These are phyloP conservation scores for Bryconaethiops microstoma DNA, from an alignment of 2,797 vertebrate species.

Conservation along the genomic window DNA sequence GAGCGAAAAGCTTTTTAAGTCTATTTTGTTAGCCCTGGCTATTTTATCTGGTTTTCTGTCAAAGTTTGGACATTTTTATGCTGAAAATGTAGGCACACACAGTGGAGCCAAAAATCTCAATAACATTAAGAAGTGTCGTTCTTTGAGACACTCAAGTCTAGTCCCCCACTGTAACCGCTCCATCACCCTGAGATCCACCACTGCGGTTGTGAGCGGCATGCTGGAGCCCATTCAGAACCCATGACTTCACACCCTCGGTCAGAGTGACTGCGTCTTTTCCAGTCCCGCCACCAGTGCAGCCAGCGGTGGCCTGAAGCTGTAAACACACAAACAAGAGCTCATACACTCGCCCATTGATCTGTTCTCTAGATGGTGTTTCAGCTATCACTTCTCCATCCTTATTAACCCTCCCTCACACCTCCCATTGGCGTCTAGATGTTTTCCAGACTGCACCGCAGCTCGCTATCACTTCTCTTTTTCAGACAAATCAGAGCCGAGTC, in stretches of 20 bases:
- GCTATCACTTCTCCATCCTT: neutral
- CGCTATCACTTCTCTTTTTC: slow-evolving; percentile 42
- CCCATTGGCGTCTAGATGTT: slow-evolving; percentile 1
- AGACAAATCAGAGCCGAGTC: slow-evolving; percentile 7
- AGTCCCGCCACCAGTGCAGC: neutral
- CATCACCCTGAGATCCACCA: too few relatives aligned
- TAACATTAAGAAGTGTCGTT: too few relatives aligned
- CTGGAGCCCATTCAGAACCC: slow-evolving; percentile 12
- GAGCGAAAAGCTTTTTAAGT: too few relatives aligned
- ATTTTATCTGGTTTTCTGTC: too few relatives aligned
- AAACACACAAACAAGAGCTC: slow-evolving; percentile 29
- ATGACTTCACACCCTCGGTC: slow-evolving; percentile 27
- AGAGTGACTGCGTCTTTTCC: neutral
- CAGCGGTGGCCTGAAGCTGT: neutral
- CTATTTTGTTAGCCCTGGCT: too few relatives aligned
- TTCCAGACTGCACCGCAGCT: neutral
- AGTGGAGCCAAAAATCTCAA: too few relatives aligned
- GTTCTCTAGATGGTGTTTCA: neutral
- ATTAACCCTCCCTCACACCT: neutral
- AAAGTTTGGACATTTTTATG: too few relatives aligned
- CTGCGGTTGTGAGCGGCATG: too few relatives aligned
- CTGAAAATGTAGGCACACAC: too few relatives aligned
- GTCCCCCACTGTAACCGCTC: too few relatives aligned
- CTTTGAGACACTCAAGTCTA: too few relatives aligned
- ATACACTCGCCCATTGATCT: neutral